phyloP scores from a whole-genome alignment of 2,888 invertebrate genomes.

The Microchrysa polita region DNA sequence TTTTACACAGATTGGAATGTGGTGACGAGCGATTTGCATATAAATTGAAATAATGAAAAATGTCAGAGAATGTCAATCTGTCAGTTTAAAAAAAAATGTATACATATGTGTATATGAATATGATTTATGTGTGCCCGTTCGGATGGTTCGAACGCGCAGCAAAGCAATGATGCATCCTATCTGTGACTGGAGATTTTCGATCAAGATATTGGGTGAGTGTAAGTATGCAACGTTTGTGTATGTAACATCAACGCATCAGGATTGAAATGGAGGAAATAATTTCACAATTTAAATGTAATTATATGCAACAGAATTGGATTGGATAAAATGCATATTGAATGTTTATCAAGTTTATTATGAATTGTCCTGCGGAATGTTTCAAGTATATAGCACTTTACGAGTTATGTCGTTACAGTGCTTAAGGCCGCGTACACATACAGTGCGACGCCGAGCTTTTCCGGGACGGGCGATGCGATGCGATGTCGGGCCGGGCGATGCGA shows the following conservation, averaged over 20 bases:
- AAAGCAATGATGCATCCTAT: neutral
- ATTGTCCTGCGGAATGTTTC: too few relatives aligned
- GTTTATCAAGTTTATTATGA: too few relatives aligned
- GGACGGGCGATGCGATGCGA: too few relatives aligned
- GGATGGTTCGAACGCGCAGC: neutral
- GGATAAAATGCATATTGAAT: too few relatives aligned
- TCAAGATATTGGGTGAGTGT: slow-evolving; percentile 22
- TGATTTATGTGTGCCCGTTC: slow-evolving; percentile 46
- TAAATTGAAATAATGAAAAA: slow-evolving; percentile 51
- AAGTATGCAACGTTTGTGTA: too few relatives aligned
- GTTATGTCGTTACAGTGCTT: too few relatives aligned
- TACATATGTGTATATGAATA: slow-evolving; percentile 46
- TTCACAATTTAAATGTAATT: slow-evolving; percentile 38
- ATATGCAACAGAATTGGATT: neutral
- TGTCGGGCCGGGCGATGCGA: too few relatives aligned
- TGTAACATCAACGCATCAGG: slow-evolving; percentile 13
- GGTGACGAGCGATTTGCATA: slow-evolving; percentile 49
- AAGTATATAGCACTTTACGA: too few relatives aligned
- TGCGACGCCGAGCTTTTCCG: too few relatives aligned
- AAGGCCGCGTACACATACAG: too few relatives aligned
- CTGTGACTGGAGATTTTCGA: slow-evolving; percentile 11
- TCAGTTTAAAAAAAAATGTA: slow-evolving; percentile 45
- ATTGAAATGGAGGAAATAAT: slow-evolving; percentile 25
- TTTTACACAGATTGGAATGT: slow-evolving; percentile 36
- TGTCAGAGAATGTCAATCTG: slow-evolving; percentile 50